Conservation (phyloP, 2,113 vertebrate genomes). For the Pheucticus melanocephalus region DNA sequence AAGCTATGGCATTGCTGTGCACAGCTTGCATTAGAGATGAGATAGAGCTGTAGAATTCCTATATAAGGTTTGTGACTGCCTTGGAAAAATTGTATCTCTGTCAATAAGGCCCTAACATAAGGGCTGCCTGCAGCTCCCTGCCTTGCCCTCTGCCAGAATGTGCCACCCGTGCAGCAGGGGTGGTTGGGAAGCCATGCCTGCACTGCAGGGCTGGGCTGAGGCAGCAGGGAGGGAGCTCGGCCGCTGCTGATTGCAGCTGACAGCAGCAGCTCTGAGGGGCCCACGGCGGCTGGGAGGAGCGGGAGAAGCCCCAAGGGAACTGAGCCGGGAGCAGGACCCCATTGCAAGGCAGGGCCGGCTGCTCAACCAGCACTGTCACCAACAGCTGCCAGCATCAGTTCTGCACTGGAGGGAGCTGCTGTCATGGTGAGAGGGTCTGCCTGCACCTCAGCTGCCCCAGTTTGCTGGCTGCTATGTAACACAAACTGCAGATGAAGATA, state of each 20-base stretch:
- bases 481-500: background rate
- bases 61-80: background rate
- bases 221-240: accelerated
- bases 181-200: accelerated
- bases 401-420: accelerated
- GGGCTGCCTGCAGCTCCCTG: background rate
- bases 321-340: background rate
- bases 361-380: background rate
- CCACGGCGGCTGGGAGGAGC: accelerated
- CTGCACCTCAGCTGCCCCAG: background rate
- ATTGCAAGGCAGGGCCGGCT: background rate
- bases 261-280: background rate
- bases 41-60: background rate
- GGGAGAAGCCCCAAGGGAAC: background rate
- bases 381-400: background rate
- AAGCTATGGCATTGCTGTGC: background rate
- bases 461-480: background rate
- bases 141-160: background rate
- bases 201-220: background rate
- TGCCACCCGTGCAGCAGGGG: background rate
- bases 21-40: background rate
- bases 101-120: background rate
- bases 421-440: accelerated
- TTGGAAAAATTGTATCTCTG: background rate
- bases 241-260: background rate